Base-by-base conservation (phyloP, 2,888 invertebrate species). In the Coelinius sp. region DNA sequence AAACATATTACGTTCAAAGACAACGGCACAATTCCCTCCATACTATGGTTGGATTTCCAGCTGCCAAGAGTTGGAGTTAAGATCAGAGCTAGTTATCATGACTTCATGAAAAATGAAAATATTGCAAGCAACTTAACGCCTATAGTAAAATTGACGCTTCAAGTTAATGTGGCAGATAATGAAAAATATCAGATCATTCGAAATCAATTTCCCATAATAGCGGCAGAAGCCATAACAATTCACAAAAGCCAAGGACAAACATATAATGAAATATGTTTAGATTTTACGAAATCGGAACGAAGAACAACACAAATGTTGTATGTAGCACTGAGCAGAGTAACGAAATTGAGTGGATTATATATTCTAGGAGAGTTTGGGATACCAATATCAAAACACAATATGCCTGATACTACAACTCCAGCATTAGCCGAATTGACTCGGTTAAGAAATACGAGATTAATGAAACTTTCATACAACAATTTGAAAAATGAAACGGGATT, bases 31-130 rank as follows among this genome's bases (percentile, higher is more conserved):
- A n/a, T 67, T 14, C 70, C 72, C n/a, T 41, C 10, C 17, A 65
- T 70, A 52, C 8, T 76, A 4, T 76, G 75, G 75, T 20, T 77
- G 20, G 66, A 76, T 53, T 74, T 76, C 69, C 14, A 68, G n/a
- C 44, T 49, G 27, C 25, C 53, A 27, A 46, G 38, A 68, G 67
- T 75, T 46, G 76, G 74, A 53, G 6, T 0, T 3, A 64, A 70
- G 67, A n/a, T 24, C 17, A 24, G 35, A 25, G 6, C 8, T n/a
- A 41, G 31, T 12, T 70, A 66, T 38, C 12, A 44, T 1, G 12
- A 56, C 1, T 56, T 27, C 17, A 68, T 68, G 25, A 64, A 56
- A 25, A 31, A 27, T 12, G 44, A 65, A 10, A 49, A 71, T 12
- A 68, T 70, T 17, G 8, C 35, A 44, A 3, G 1, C 6, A 46